These are phyloP conservation scores for Hippoglossus hippoglossus DNA, from an alignment of 2,797 vertebrate species.

Conservation along the genomic window DNA sequence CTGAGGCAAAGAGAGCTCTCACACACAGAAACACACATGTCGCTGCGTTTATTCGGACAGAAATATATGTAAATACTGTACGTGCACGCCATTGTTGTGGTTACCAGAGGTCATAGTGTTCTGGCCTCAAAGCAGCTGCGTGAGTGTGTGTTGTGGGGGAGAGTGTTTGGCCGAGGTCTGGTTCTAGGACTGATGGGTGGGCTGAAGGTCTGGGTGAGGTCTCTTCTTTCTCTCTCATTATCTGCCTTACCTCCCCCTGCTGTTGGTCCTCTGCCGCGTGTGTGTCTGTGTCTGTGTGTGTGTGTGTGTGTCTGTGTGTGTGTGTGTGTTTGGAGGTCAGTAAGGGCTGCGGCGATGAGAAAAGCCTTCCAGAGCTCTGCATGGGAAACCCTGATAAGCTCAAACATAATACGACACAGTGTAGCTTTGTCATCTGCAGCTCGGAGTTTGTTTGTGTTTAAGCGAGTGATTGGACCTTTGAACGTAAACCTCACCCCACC, in stretches of 20 bases:
- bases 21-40: conserved; percentile 3
- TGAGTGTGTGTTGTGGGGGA: conserved; percentile 38
- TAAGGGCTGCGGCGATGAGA: conserved; percentile 48
- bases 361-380: conserved; percentile 51
- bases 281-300: conserved; percentile 9
- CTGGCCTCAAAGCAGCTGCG: conserved; percentile 41
- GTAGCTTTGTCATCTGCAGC: conserved; percentile 19
- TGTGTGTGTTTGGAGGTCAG: conserved; percentile 55
- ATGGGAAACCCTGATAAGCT: conserved; percentile 64
- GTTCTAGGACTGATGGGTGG: conserved; percentile 55
- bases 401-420: conserved; percentile 34
- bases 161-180: conserved; percentile 49
- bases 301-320: conserved; percentile 20
- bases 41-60: conserved; percentile 15
- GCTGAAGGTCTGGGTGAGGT: conserved; percentile 51
- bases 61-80: conserved; percentile 24
- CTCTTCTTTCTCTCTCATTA: conserved; percentile 59
- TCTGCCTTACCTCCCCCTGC: conserved; percentile 38
- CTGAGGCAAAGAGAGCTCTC: not conserved
- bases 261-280: conserved; percentile 21
- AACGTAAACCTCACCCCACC: conserved; percentile 6
- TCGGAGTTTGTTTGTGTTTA: conserved; percentile 10
- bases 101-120: conserved; percentile 67
- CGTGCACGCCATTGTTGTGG: conserved; percentile 49
- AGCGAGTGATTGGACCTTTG: not conserved